Evolutionary conservation across 2,113 vertebrate species (phyloP), one percentile per base, ranked within the genome.

Genomic region (Diadophis punctatus): DNA sequence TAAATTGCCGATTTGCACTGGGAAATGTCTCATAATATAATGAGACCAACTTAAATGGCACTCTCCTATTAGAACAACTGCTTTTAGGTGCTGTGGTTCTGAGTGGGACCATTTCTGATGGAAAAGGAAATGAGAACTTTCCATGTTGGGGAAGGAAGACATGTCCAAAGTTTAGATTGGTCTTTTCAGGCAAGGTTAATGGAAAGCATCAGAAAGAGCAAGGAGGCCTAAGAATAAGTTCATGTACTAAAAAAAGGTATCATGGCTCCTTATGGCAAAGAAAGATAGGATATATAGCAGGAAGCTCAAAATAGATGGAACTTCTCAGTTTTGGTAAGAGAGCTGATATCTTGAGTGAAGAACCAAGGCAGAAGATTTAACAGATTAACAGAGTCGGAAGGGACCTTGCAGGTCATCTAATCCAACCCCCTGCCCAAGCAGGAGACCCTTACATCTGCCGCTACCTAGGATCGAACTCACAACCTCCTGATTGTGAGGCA

Each of bases 31-130:
- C 51, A 3, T 93, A 90, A 91, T 86, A 46, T 92, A 93, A 90
- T 94, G 93, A 94, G 93, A 95, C 94, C 89, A 90, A 92, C 87
- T 46, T 92, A 60, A 63, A 46, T 94, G 94, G 89, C 90, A 90
- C 91, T 52, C 80, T 85, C 55, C 89, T 92, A 93, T 92, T 87
- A 91, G 88, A 58, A 58, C 23, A 58, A 58, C 86, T 87, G 43
- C 84, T 93, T 91, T 92, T 87, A 91, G 87, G n/a, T 89, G 93
- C 87, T 34, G 51, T 51, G 63, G 94, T 22, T 85, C 68, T 74
- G 49, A 92, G 89, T 85, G 87, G 88, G 94, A 91, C 91, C n/a
- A 93, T 91, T 58, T 88, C 90, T 90, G 30, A 18, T 68, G 87
- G 86, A 93, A 39, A 93, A 95, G 60, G 88, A 20, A 4, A 25